Base-by-base conservation (phyloP, 1,140 invertebrate species). In the Philopotamus ludificatus region DNA sequence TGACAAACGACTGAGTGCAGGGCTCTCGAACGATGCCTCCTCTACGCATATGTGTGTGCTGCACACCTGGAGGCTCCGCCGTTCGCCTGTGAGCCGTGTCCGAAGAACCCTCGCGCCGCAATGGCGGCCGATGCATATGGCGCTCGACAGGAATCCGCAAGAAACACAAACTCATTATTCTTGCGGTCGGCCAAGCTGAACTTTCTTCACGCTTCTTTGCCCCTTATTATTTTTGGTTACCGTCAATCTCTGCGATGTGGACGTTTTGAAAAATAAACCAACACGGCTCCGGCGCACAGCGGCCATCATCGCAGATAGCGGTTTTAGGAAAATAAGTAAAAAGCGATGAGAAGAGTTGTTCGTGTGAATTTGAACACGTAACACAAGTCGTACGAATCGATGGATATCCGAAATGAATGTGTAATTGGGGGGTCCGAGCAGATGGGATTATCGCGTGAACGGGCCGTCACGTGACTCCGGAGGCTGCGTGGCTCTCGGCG, bases 121-220 rank as follows among this genome's bases (percentile, higher is more conserved):
- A 34, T 34, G 28, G 28, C 28, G 12, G n/a, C 7, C 28, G 28
- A 34, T 7, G 12, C 12, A 34, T 34, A 34, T 12, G 12, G 4
- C 28, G 28, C 4, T 34, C 12, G 4, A 4, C 28, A 12, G 12
- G 28, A 4, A 34, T 34, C 28, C 4, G 12, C 28, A 34, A 7
- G 12, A 7, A 12, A 34, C 4, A 7, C 28, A 12, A 23, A 26
- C 23, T 57, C 23, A 23, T 57, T 57, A 28, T 57, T 57, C 10
- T 41, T 16, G 54, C 42, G 34, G 39, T 41, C 54, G 42, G 7
- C 54, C 20, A 16, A 57, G 54, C 54, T 42, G 54, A 57, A 57
- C 21, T 18, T 54, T 57, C 23, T 57, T 57, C 39, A 57, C 54
- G 54, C 54, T 41, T 57, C 54, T 23, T 7, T 57, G 54, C 34